phyloP scores from a whole-genome alignment of 2,888 invertebrate genomes.

The Drosophila leonis region DNA sequence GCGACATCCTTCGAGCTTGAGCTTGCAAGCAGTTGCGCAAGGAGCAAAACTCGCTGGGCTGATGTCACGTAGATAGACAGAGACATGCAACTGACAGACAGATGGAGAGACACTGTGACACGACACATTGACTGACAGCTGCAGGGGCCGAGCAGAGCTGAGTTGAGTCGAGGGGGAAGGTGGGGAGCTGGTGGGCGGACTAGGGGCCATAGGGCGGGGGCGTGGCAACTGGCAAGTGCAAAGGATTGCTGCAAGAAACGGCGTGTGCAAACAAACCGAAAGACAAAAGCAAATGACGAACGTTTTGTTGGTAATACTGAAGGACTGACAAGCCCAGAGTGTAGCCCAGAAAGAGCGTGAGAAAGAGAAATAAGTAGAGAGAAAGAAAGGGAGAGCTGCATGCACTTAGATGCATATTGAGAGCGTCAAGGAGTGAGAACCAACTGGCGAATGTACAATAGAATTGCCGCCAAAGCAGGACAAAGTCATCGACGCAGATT shows the following conservation, averaged over 20 bases:
- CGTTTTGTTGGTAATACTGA: slow-evolving; percentile 59
- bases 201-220: background rate
- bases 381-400: background rate
- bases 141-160: slow-evolving; percentile 59
- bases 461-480: slow-evolving; percentile 4
- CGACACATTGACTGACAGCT: slow-evolving; percentile 83
- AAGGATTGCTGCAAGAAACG: slow-evolving; percentile 74
- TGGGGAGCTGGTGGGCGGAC: slow-evolving; percentile 7
- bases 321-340: slow-evolving; percentile 50
- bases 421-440: slow-evolving; percentile 30
- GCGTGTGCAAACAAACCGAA: slow-evolving; percentile 80
- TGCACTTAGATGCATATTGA: slow-evolving; percentile 60
- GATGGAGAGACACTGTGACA: slow-evolving; percentile 83
- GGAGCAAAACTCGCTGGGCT: slow-evolving; percentile 68
- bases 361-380: background rate
- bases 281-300: slow-evolving; percentile 81
- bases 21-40: slow-evolving; percentile 60
- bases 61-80: slow-evolving; percentile 83
- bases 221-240: slow-evolving; percentile 48
- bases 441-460: slow-evolving; percentile 42
- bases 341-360: background rate
- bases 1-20: slow-evolving; percentile 47
- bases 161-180: slow-evolving; percentile 2
- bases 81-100: slow-evolving; percentile 84
- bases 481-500: background rate